Evolutionary conservation across 2,888 invertebrate genomes (phyloP).

Genomic region (Pandemis heparana): DNA sequence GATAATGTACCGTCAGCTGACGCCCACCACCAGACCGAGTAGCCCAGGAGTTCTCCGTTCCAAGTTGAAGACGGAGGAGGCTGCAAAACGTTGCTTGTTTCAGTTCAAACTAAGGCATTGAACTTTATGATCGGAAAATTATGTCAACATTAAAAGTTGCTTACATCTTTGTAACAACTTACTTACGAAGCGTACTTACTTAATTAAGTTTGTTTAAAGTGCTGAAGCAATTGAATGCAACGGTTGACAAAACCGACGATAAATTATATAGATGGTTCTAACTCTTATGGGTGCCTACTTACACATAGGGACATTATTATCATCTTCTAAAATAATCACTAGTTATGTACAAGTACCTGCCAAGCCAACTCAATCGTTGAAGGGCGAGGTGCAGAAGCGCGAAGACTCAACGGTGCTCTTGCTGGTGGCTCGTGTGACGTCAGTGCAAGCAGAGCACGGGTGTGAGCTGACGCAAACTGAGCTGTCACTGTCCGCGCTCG

Average conservation of each 20-base stretch:
- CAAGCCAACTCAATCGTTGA: conserved; percentile 76
- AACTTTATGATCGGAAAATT: neutral
- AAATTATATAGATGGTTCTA: no score
- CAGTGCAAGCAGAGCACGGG: conserved; percentile 74
- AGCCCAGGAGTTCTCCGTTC: conserved; percentile 92
- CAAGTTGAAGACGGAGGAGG: conserved; percentile 89
- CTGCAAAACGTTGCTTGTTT: conserved; percentile 58
- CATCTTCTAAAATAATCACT: no score
- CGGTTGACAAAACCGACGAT: no score
- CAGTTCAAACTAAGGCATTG: neutral
- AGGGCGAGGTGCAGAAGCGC: conserved; percentile 73
- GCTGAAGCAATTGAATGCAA: no score
- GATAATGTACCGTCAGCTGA: conserved; percentile 74
- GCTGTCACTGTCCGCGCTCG: conserved; percentile 77
- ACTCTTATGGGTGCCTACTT: no score
- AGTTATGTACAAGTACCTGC: conserved; percentile 63
- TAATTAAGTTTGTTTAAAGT: no score
- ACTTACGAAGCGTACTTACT: no score
- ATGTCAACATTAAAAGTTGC: neutral
- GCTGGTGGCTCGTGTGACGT: conserved; percentile 79
- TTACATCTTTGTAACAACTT: neutral
- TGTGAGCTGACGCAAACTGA: conserved; percentile 79
- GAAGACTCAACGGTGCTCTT: conserved; percentile 70
- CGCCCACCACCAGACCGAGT: conserved; percentile 90
- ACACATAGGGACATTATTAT: no score